Percentiles rank a stretch among this genome's conserved stretches.
These are phyloP conservation scores for Clavelina lepadiformis DNA, from an alignment of 23 tunicate species.

Conservation along the genomic window DNA sequence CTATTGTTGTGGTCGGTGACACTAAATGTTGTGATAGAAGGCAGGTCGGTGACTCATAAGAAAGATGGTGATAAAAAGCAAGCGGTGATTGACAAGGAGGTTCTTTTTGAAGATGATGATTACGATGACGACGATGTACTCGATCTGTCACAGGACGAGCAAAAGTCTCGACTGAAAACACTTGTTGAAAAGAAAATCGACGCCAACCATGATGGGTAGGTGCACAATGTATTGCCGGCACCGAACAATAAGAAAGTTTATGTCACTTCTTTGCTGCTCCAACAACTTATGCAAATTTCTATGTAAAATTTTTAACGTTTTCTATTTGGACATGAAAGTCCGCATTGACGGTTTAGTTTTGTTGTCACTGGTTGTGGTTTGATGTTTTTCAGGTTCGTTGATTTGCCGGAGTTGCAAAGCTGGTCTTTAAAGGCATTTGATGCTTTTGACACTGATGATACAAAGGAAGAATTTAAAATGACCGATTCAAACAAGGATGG, in stretches of 20 bases:
- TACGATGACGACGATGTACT: constrained; percentile 69
- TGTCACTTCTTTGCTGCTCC: no score
- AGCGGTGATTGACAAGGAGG: constrained; percentile 44
- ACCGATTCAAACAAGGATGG: constrained; percentile 54
- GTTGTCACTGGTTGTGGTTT: not conserved
- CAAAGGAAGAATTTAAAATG: constrained; percentile 25
- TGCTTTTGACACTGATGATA: constrained; percentile 62
- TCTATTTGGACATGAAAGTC: not conserved
- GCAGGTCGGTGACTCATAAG: no score
- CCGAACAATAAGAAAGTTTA: no score
- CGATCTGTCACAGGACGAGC: constrained; percentile 38
- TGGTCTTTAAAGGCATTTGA: constrained; percentile 79
- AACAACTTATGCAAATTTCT: no score
- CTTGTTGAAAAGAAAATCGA: constrained; percentile 80
- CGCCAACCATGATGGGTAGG: constrained; percentile 76
- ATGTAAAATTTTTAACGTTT: no score
- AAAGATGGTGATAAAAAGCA: constrained; percentile 9
- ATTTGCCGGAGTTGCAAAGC: constrained; percentile 31
- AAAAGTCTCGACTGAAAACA: constrained; percentile 37
- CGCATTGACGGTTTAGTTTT: not conserved
- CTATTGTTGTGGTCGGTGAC: no score
- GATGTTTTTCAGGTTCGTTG: constrained; percentile 23
- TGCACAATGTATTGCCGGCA: no score
- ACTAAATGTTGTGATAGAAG: no score
- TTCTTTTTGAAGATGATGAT: constrained; percentile 50